These are phyloP conservation scores for Montipora efflorescens DNA, from an alignment of 64 coral and sea anemone genomes.

Conservation along the genomic window DNA sequence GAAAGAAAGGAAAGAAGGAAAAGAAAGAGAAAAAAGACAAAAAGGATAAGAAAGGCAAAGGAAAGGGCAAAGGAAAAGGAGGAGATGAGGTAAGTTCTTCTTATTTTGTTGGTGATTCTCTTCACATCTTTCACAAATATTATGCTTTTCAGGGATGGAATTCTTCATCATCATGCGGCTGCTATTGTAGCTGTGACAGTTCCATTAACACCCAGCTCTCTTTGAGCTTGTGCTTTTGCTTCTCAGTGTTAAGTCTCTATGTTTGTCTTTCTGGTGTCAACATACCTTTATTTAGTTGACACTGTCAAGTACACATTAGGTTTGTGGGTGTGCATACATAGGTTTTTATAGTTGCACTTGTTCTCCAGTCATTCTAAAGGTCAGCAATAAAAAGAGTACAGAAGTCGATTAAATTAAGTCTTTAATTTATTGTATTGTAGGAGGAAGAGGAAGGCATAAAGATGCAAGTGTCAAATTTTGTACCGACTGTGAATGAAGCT, in stretches of 20 bases:
- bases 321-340: too few species aligned
- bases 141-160: not conserved
- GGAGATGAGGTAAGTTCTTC: slow-evolving; percentile 81
- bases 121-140: not conserved
- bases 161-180: not conserved
- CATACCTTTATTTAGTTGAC: too few species aligned
- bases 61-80: slow-evolving; percentile 83
- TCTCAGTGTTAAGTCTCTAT: too few species aligned
- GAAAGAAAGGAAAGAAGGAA: slow-evolving; percentile 89
- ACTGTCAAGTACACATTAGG: too few species aligned
- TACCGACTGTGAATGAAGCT: slow-evolving; percentile 91
- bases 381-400: too few species aligned
- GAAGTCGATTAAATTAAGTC: too few species aligned
- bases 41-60: slow-evolving; percentile 87
- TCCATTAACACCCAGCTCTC: too few species aligned
- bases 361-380: too few species aligned
- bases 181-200: too few species aligned
- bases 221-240: too few species aligned
- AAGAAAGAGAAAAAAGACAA: slow-evolving; percentile 93
- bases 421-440: slow-evolving; percentile 19
- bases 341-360: too few species aligned
- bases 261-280: too few species aligned
- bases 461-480: slow-evolving; percentile 94
- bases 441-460: slow-evolving; percentile 98
- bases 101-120: not conserved